Evolutionary conservation across 1,140 invertebrate genomes (phyloP), one percentile per base, ranked within the genome.

Genomic region (Rhyacophila brunnea): DNA sequence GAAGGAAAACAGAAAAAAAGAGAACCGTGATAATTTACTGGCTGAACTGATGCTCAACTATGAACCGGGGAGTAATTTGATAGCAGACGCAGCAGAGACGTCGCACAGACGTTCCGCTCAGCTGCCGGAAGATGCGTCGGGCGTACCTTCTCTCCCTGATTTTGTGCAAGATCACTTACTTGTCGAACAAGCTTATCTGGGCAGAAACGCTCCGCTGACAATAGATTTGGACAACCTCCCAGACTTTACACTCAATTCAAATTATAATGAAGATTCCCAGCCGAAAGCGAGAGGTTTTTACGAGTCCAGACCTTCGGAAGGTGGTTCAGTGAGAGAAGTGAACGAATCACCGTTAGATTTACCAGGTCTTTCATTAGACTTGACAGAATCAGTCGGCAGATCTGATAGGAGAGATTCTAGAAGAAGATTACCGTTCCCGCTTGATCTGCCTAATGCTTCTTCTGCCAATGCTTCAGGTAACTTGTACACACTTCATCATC

Each of bases 81-180:
- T 13, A n/a, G 11, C 38, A 13, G 38, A 40, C 15, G 38, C n/a
- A 6, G 38, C 38, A 3, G 23, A 28, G 9, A n/a, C 38, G 11
- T 6, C 38, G 38, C 11, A 13, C 15, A n/a, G 38, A 40, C 38
- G 38, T 40, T 5, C 23, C 4, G 38, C 38, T 3, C 38, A 40
- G 11, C 5, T 15, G 5, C 15, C 38, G 15, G 73, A 70, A 1
- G 77, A 77, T 53, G 71, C 74, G n/a, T 52, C 74, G 51, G 76
- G 76, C 14, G 75, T 78, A 70, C 77, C 77, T 0, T 79, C 80
- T 6, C 68, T 86, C 49, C 84, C 84, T 1, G 84, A 86, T 70
- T 86, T 86, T 73, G 84, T 86, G 19, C 84, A 85, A 67, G 84
- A 86, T 70, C 84, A 86, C 69, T 76, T 86, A 65, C 60, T 78